Base-by-base conservation (phyloP, 1,140 invertebrate genomes). In the Protaetia brevitarsis region DNA sequence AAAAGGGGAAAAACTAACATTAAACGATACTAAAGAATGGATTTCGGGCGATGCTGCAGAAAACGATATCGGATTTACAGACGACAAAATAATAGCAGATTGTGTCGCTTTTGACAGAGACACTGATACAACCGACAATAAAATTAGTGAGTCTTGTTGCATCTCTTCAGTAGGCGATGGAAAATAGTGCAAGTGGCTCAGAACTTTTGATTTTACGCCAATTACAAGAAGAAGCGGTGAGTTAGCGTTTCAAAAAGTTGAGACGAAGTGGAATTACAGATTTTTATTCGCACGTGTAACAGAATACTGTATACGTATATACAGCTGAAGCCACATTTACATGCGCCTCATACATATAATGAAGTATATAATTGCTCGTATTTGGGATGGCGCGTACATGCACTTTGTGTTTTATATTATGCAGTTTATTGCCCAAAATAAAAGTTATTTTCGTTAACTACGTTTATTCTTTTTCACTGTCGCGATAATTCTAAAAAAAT, bases 391-490 rank as follows among this genome's bases (percentile, higher is more conserved):
- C n/a, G n/a, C n/a, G n/a, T n/a, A n/a, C 36, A 41, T 41, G 36
- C n/a, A 41, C 36, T 13, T 41, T 41, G 19, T 41, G 36, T 41
- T 37, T 37, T 5, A 13, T 37, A 37, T 37, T 37, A 37, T 13
- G 36, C 36, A 37, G 36, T 13, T 37, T 37, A 37, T 13, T 41
- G n/a, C 36, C 36, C 36, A 41, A 0, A 41, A 4, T 4, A 41
- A 41, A 41, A 41, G 36, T 41, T 41, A 41, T n/a, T 41, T 41
- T 41, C 36, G 36, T 41, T 41, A 41, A 16, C 11, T 41, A 41
- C 36, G 36, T 16, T 41, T 41, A 41, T 41, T 41, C 36, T 3
- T 41, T 41, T 41, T 41, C 19, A n/a, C n/a, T 41, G 36, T 41
- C 0, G 7, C n/a, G 36, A 41, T 41, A 41, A 41, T 10, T 2